Base-by-base conservation (phyloP, 1,140 invertebrate genomes). In the Carposina sasakii region DNA sequence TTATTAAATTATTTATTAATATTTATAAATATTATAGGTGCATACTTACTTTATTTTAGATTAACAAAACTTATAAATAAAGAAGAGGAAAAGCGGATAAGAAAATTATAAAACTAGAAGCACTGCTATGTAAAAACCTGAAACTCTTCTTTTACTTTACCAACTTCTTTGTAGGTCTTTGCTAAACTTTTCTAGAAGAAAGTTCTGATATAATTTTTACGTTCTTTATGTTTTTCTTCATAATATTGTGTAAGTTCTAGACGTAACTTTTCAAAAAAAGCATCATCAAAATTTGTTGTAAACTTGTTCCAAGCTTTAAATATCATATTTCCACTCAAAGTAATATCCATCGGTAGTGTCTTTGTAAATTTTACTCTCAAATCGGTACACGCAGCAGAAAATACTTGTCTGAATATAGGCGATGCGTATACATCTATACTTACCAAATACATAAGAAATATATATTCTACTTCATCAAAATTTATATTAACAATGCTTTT, bases 251-350 rank as follows among this genome's bases (percentile, higher is more conserved):
- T 51, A 19, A 61, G 37, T 22, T 57, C 54, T 13, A 30, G 15
- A 8, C 33, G 19, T 26, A 61, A n/a, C 17, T 28, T 42, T 16
- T 31, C 37, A 20, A 57, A 57, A 17, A 61, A 60, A 0, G 15
- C n/a, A 12, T 48, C 44, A 34, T 60, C 41, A 42, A 60, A 60
- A 6, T 17, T 46, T 8, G 39, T 54, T n/a, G n/a, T n/a, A 2
- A 13, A 15, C 41, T 57, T 60, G 15, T 54, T 57, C 58, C 58
- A 60, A 21, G 58, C 58, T 41, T 54, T 57, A 28, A 60, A 60
- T 4, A 60, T 48, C 10, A 60, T 57, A 46, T 60, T 57, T 1
- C 51, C 48, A 26, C 54, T 52, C 1, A 61, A 23, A 45, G 52
- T 52, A 23, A 61, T 57, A 37, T 52, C 55, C 22, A 40, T n/a